phyloP scores from a whole-genome alignment of 2,797 vertebrate genomes.

The Galagoides demidoff region DNA sequence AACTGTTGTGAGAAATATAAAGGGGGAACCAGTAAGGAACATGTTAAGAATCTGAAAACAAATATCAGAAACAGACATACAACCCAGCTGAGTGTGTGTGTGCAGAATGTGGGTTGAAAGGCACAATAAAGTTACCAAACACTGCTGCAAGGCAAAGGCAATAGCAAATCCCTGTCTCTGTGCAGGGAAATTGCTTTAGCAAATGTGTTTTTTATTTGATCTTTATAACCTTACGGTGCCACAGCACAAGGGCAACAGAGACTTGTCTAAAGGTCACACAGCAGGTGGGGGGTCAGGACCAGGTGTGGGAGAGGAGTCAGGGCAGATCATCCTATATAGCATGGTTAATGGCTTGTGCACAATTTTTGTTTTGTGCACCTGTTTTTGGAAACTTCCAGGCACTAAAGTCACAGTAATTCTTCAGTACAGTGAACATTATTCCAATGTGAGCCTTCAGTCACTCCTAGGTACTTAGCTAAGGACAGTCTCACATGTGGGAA shows the following conservation, averaged over 20 bases:
- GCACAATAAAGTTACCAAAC: not conserved
- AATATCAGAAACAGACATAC: not conserved
- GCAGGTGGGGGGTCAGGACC: not conserved
- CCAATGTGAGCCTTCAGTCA: not conserved
- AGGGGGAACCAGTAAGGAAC: not conserved
- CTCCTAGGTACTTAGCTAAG: not conserved
- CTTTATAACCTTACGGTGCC: not conserved
- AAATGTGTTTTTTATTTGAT: not conserved
- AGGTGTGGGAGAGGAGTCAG: not conserved
- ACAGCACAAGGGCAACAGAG: not conserved
- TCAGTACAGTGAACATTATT: slow-evolving; percentile 19
- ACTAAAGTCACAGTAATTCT: slow-evolving; percentile 8
- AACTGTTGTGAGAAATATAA: not conserved
- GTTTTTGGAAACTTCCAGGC: not conserved
- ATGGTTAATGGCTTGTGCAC: not conserved
- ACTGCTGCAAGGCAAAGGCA: not conserved
- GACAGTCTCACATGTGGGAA: not conserved
- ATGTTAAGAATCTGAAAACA: slow-evolving; percentile 13
- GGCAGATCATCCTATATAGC: not conserved
- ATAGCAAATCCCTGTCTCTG: not conserved
- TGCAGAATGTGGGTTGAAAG: not conserved
- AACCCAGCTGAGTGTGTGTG: not conserved
- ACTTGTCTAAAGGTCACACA: not conserved
- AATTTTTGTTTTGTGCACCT: not conserved
- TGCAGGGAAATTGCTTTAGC: not conserved